These are phyloP conservation scores for Aphrocallistes beatrix DNA, from an alignment of 37 sponge, comb jelly and placozoan genomes.

Conservation along the genomic window DNA sequence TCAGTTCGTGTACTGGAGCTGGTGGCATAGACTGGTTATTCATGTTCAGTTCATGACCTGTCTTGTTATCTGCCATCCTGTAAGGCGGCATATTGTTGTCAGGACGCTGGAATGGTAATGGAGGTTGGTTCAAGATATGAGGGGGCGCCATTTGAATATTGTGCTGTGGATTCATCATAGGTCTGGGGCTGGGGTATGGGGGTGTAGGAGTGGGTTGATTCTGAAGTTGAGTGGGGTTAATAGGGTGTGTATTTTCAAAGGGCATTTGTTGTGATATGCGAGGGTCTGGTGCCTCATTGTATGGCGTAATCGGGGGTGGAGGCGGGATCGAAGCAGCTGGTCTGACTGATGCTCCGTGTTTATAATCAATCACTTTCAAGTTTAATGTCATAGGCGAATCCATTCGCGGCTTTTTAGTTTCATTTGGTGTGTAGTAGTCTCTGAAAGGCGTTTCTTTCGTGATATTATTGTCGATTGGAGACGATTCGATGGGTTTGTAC, in stretches of 20 bases:
- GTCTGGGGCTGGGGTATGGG: background rate
- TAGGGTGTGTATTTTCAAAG: background rate
- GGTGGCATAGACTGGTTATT: background rate
- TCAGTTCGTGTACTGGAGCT: background rate
- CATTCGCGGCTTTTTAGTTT: background rate
- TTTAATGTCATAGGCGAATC: background rate
- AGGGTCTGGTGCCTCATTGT: background rate
- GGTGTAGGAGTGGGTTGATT: background rate
- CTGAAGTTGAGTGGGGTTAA: background rate
- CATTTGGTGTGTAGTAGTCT: background rate
- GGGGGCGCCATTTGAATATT: background rate
- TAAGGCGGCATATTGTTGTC: background rate
- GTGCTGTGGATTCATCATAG: background rate
- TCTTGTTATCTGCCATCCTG: background rate
- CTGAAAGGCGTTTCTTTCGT: background rate
- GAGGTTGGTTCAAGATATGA: background rate
- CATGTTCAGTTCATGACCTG: background rate
- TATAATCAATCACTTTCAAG: slow-evolving; percentile 4
- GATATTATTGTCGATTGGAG: background rate
- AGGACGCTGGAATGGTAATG: background rate
- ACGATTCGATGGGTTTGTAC: background rate
- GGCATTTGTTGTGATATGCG: background rate
- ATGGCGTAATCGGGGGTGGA: background rate
- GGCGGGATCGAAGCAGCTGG: background rate
- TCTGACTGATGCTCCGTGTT: background rate